Base-by-base conservation (phyloP, 2,888 invertebrate genomes). In the Brachyopa scutellaris region DNA sequence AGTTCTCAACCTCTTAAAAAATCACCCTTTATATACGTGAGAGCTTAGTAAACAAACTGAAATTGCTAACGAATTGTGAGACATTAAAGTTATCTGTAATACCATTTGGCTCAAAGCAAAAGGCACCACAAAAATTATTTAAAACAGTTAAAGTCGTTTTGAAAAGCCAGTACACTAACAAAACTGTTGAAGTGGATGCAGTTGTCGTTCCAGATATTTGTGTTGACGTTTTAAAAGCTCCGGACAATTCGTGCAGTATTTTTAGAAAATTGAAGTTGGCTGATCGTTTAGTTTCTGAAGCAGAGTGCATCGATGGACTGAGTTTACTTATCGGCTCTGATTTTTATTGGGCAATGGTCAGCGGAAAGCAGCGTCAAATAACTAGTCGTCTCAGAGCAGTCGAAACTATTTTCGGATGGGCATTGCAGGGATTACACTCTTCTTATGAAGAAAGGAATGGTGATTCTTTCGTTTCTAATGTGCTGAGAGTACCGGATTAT, bases 321-420 rank as follows among this genome's bases (percentile, higher is more conserved):
- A 67, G 53, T 7, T n/a, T 45, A 1, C 55, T 67, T 9, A 42
- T 67, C 1, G 55, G 55, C 3, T 40, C 55, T 1, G 23, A 67
- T 33, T 55, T 7, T n/a, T 45, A 67, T 13, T 67, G 33, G 45
- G 3, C 17, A 2, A 26, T 23, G 2, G 23, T 55, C 2, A 67
- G 21, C 8, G 67, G 55, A 2, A 31, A 45, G 21, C 67, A 67
- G 9, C 31, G 31, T 13, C 19, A 2, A n/a, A 15, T 15, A 23
- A 8, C 29, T 0, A 4, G 6, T 9, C 7, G n/a, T 17, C 23
- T 69, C 0, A 45, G 69, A 36, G 57, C 47, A 8, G 33, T 57
- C 6, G 36, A 55, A 15, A 47, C 69, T 1, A 23, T 69, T 3
- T 57, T 69, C 13, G 57, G 42, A 6, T 66, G 53, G 53, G 13